These are phyloP conservation scores for Pogonocichla stellata DNA, from an alignment of 2,113 vertebrate genomes.

Conservation along the genomic window DNA sequence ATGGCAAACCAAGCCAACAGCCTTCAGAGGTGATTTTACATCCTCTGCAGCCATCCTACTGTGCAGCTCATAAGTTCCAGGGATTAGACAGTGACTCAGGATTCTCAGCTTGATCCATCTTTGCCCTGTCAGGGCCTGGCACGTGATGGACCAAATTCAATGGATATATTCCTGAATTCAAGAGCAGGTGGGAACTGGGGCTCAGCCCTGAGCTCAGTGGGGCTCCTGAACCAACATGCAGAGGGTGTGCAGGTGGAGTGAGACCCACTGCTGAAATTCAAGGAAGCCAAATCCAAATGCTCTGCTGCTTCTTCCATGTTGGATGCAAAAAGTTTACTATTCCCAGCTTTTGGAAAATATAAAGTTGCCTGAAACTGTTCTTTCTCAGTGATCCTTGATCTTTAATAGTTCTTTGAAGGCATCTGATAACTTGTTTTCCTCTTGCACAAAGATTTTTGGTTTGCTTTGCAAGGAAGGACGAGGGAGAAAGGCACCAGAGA, in stretches of 20 bases:
- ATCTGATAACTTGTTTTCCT: background rate
- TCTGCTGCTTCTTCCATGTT: background rate
- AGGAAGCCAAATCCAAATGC: background rate
- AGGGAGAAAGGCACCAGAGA: background rate
- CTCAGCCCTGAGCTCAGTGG: background rate
- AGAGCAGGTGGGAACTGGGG: background rate
- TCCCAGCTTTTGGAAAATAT: background rate
- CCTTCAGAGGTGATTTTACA: background rate
- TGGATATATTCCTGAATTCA: background rate
- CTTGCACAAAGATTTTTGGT: background rate
- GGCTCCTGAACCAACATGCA: accelerated
- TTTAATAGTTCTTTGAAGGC: background rate
- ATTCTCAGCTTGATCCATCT: background rate
- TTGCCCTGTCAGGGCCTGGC: background rate
- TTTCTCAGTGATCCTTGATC: background rate
- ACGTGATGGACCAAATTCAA: accelerated
- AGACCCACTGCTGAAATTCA: background rate
- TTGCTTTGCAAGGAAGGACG: background rate
- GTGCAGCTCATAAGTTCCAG: background rate
- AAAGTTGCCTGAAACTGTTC: background rate
- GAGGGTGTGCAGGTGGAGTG: background rate
- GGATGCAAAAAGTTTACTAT: background rate
- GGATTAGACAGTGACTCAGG: background rate
- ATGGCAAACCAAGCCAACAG: background rate
- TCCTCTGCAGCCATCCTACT: background rate